Percentiles rank a stretch among this genome's conserved stretches.
phyloP scores from a whole-genome alignment of 2,113 vertebrate genomes.

The Urocitellus parryii region DNA sequence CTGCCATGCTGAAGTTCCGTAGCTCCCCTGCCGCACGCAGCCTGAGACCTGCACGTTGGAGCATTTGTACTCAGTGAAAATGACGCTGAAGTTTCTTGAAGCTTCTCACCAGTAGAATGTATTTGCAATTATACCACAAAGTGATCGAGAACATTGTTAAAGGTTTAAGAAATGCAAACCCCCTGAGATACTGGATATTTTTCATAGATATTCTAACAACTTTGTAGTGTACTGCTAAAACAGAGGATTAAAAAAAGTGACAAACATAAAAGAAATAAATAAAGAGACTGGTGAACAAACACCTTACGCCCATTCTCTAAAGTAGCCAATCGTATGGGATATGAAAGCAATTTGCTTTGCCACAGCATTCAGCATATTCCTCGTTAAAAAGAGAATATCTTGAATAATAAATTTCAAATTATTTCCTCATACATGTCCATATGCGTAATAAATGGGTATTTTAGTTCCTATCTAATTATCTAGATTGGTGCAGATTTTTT shows the following conservation, averaged over 20 bases:
- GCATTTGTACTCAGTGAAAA: constrained; percentile 10
- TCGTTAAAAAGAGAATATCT: constrained; percentile 53
- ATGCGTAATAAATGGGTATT: constrained; percentile 60
- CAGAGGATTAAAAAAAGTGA: background rate
- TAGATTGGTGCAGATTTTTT: constrained; percentile 56
- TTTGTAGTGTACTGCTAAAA: background rate
- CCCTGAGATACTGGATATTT: background rate
- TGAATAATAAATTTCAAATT: constrained; percentile 77
- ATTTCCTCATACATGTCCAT: constrained; percentile 69
- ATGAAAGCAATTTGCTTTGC: background rate
- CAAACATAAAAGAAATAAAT: background rate
- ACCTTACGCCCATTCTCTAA: background rate
- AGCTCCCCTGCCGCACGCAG: no score
- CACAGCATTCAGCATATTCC: background rate
- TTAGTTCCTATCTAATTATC: constrained; percentile 63
- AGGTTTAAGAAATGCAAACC: background rate
- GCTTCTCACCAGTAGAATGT: background rate
- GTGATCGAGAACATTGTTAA: background rate
- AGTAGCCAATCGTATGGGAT: background rate
- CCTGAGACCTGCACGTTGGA: background rate
- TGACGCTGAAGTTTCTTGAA: background rate
- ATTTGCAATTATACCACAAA: background rate
- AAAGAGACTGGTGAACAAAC: background rate
- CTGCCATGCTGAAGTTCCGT: no score
- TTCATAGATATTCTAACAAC: background rate